These are phyloP conservation scores for Bubo blakistoni DNA, from an alignment of 2,113 vertebrate species.

Conservation along the genomic window DNA sequence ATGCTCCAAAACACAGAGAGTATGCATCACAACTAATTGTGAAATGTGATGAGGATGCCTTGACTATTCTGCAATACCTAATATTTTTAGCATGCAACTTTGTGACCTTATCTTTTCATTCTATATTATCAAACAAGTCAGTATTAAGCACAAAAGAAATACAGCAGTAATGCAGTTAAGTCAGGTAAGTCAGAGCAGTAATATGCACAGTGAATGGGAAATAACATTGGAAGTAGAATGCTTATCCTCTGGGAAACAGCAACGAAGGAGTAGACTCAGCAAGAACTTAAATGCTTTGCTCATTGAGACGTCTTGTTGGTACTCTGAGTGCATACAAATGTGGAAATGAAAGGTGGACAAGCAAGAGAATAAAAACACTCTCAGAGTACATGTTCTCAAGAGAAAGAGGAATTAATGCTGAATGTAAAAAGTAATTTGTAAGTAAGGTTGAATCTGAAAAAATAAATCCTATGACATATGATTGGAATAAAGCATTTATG, in stretches of 20 bases:
- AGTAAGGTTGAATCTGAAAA: neutral
- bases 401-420: neutral
- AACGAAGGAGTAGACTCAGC: neutral
- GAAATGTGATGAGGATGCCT: neutral
- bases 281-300: neutral
- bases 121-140: neutral
- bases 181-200: neutral
- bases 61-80: neutral
- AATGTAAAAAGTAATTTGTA: neutral
- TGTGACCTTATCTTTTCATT: neutral
- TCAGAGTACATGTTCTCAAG: neutral
- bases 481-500: neutral
- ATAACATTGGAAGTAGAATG: neutral
- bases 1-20: neutral
- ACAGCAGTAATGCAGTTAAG: neutral
- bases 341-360: neutral
- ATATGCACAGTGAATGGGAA: neutral
- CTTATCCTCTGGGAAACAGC: neutral
- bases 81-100: neutral
- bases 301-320: neutral
- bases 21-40: neutral
- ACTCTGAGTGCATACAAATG: slow-evolving; percentile 14
- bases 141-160: neutral
- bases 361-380: neutral
- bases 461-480: neutral